phyloP scores from a whole-genome alignment of 2,113 vertebrate genomes.

The cat (Felis catus) region F.catus_Fca126_mat1.0 CM031418.1:76194501-76195000 shows the following conservation, averaged over 20 bases:
- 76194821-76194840: conserved; percentile 72
- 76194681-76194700: not conserved
- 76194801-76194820: conserved; percentile 83
- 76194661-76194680: not conserved
- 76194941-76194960: not conserved
- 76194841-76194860: conserved; percentile 66
- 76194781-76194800: conserved; percentile 82
- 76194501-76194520: not conserved
- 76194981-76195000: not conserved
- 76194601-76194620: not conserved
- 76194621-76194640: not conserved
- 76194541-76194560: not conserved
- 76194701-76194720: not conserved
- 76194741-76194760: conserved; percentile 21
- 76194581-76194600: not conserved
- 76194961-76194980: not conserved
- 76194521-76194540: not conserved
- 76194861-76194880: not conserved
- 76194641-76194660: not conserved
- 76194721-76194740: not conserved
- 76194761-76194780: conserved; percentile 79
- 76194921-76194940: not conserved
- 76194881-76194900: not conserved
- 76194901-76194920: not conserved
- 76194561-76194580: not conserved